phyloP scores from a whole-genome alignment of 2,113 vertebrate species.

The Rhagologus leucostigma region DNA sequence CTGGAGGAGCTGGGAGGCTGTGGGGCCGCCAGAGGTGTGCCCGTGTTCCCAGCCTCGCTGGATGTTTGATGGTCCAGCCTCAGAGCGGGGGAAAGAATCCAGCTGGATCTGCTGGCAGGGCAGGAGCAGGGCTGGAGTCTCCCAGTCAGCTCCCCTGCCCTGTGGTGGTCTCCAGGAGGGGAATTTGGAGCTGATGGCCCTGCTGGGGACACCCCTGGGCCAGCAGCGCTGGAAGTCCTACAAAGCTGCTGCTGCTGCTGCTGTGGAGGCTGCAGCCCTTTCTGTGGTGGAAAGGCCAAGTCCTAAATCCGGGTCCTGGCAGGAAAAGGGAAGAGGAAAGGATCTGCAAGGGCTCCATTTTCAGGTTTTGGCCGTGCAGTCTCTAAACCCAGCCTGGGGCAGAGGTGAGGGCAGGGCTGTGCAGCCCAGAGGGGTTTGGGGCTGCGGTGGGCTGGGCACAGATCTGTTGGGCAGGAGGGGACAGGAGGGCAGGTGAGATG shows the following conservation, averaged over 20 bases:
- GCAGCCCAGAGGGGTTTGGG: accelerated
- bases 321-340: not conserved
- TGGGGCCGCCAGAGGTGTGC: not conserved
- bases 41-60: not conserved
- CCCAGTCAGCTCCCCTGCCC: not conserved
- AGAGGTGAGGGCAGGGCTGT: not conserved
- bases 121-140: not conserved
- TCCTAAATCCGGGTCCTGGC: not conserved
- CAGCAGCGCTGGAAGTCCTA: not conserved
- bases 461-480: too few relatives aligned
- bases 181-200: not conserved
- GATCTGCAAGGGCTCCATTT: not conserved
- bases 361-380: not conserved
- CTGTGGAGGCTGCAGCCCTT: not conserved
- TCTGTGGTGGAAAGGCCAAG: not conserved
- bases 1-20: not conserved
- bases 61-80: not conserved
- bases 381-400: not conserved
- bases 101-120: not conserved
- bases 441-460: not conserved
- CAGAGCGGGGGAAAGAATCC: not conserved
- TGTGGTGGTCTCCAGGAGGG: not conserved
- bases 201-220: not conserved
- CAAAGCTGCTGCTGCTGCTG: not conserved
- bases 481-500: not conserved